phyloP scores from a whole-genome alignment of 2,888 invertebrate species.

The Osmoderma eremita region DNA sequence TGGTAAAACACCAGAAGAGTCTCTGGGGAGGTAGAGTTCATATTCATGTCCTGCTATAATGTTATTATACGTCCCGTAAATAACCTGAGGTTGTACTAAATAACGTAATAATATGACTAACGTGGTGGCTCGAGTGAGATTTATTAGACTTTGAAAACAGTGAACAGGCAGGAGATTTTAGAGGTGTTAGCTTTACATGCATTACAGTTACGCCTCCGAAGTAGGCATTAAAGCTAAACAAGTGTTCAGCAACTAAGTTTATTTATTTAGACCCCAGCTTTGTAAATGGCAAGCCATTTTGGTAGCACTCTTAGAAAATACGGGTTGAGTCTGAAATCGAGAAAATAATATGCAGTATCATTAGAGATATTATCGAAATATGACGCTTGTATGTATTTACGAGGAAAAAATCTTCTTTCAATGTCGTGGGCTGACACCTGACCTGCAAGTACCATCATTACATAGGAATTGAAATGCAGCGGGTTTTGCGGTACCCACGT shows the following conservation, averaged over 20 bases:
- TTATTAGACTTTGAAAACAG: slow-evolving; percentile 58
- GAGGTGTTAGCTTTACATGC: slow-evolving; percentile 52
- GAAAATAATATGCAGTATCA: no score
- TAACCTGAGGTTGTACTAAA: slow-evolving; percentile 60
- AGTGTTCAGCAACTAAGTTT: slow-evolving; percentile 39
- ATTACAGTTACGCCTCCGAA: slow-evolving; percentile 49
- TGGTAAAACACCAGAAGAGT: slow-evolving; percentile 58
- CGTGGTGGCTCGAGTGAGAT: slow-evolving; percentile 57
- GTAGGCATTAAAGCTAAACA: slow-evolving; percentile 47
- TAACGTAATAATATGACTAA: slow-evolving; percentile 61
- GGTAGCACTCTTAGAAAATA: neutral
- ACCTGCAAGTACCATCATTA: no score
- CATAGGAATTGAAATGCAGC: no score
- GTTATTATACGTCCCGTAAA: slow-evolving; percentile 58
- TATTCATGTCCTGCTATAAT: slow-evolving; percentile 61
- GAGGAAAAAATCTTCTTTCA: no score
- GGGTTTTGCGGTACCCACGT: no score
- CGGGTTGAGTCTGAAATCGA: no score
- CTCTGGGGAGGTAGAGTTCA: slow-evolving; percentile 58
- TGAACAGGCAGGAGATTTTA: slow-evolving; percentile 36
- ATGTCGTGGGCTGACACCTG: no score
- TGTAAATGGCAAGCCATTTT: slow-evolving; percentile 2
- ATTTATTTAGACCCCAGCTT: slow-evolving; percentile 31
- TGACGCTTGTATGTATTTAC: no score
- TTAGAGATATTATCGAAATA: no score